Conservation (phyloP, 2,797 vertebrate species). For the Megaceryle alcyon region DNA sequence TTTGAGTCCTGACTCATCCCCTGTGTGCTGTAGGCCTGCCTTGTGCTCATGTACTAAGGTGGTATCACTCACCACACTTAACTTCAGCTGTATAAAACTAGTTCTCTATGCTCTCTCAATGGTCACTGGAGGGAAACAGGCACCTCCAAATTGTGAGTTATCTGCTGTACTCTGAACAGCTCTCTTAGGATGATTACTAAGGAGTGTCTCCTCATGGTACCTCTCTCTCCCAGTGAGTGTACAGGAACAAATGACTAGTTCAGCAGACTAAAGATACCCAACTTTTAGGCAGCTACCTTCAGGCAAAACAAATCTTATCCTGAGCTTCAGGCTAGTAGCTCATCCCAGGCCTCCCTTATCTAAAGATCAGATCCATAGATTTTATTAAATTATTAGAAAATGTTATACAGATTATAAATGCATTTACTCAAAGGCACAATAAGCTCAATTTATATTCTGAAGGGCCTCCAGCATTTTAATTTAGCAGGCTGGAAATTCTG, state of each 20-base stretch:
- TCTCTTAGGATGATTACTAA: background rate
- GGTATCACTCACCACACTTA: background rate
- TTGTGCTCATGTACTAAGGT: background rate
- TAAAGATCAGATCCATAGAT: background rate
- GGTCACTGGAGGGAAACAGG: background rate
- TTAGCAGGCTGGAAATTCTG: background rate
- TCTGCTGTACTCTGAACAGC: background rate
- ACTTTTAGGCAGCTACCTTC: background rate
- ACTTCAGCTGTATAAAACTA: background rate
- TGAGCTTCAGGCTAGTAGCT: constrained; percentile 1
- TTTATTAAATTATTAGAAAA: background rate
- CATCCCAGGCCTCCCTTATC: background rate
- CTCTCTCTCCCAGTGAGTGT: background rate
- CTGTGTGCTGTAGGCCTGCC: background rate
- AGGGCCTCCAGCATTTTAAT: background rate
- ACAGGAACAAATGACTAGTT: background rate
- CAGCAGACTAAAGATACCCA: background rate
- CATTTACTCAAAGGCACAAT: background rate
- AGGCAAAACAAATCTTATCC: constrained; percentile 10
- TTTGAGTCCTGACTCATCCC: background rate
- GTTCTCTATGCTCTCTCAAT: background rate
- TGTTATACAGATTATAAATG: background rate
- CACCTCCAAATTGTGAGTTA: background rate
- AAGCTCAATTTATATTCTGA: background rate
- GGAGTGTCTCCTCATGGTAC: background rate